Evolutionary conservation across 2,113 vertebrate species (phyloP).

Genomic region (Chlamydotis undulata): DNA sequence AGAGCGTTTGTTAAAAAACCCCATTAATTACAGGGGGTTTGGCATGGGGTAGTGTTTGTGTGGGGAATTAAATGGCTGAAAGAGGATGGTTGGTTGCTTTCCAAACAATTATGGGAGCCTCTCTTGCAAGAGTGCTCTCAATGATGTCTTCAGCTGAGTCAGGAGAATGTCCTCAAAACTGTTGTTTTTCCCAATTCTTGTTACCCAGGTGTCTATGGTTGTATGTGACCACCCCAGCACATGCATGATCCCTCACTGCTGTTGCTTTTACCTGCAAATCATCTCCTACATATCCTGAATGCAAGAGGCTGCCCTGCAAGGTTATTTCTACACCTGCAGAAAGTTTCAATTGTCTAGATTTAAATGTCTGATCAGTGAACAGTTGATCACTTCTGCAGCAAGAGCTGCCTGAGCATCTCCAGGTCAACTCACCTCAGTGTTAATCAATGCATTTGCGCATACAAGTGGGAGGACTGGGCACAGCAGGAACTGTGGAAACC

Average conservation of each 20-base stretch:
- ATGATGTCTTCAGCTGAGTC: not conserved
- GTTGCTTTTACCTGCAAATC: not conserved
- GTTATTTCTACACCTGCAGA: not conserved
- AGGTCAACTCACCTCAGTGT: accelerated
- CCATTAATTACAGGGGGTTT: not conserved
- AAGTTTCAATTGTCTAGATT: not conserved
- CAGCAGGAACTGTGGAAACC: not conserved
- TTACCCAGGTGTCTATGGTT: not conserved
- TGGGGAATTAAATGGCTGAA: not conserved
- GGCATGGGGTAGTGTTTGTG: not conserved
- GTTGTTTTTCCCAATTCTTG: not conserved
- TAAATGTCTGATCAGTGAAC: not conserved
- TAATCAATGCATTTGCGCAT: not conserved
- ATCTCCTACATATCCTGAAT: not conserved
- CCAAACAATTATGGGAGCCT: not conserved
- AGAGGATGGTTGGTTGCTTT: not conserved
- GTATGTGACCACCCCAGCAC: accelerated
- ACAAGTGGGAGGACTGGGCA: not conserved
- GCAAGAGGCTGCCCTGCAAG: not conserved
- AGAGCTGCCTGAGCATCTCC: not conserved
- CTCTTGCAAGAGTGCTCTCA: not conserved
- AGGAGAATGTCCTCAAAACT: not conserved
- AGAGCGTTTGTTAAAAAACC: not conserved
- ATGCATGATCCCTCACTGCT: not conserved
- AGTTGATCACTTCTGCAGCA: not conserved